phyloP scores from a whole-genome alignment of 2,888 invertebrate species.

The Eumerus sabulonum region DNA sequence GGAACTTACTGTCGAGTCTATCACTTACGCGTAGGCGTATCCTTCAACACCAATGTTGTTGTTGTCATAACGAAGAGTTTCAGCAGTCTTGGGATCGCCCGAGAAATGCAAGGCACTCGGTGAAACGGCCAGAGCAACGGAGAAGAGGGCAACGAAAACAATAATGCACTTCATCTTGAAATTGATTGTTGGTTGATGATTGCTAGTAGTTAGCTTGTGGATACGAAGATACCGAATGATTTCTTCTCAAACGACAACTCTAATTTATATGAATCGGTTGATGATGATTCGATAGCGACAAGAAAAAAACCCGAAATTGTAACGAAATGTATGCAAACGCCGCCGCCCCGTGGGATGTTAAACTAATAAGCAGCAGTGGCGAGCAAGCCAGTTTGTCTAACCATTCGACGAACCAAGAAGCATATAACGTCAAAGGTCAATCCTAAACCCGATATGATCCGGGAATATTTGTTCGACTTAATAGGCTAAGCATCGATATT shows the following conservation, averaged over 20 bases:
- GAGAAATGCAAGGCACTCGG: neutral
- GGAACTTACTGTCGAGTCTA: neutral
- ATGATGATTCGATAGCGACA: too few species aligned
- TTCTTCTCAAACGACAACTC: neutral
- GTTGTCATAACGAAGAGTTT: conserved; percentile 81
- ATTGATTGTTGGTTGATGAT: conserved; percentile 16
- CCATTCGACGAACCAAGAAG: too few species aligned
- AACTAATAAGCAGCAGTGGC: too few species aligned
- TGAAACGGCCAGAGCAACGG: conserved; percentile 71
- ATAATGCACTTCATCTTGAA: conserved; percentile 76
- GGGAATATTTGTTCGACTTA: too few species aligned
- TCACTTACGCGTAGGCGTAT: conserved; percentile 82
- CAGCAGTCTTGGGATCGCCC: conserved; percentile 74
- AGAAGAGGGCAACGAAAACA: conserved; percentile 74
- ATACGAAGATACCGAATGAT: neutral
- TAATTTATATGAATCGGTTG: too few species aligned
- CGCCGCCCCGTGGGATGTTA: too few species aligned
- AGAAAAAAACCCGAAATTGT: too few species aligned
- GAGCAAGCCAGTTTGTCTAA: too few species aligned
- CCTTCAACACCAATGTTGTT: conserved; percentile 80
- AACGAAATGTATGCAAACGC: too few species aligned
- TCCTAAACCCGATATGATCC: too few species aligned
- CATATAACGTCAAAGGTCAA: too few species aligned
- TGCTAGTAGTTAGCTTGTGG: neutral
- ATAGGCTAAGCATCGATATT: too few species aligned